Percentiles rank a stretch among this genome's conserved stretches.
Conservation (phyloP, 2,113 vertebrate species). For the Galeopterus variegatus region DNA sequence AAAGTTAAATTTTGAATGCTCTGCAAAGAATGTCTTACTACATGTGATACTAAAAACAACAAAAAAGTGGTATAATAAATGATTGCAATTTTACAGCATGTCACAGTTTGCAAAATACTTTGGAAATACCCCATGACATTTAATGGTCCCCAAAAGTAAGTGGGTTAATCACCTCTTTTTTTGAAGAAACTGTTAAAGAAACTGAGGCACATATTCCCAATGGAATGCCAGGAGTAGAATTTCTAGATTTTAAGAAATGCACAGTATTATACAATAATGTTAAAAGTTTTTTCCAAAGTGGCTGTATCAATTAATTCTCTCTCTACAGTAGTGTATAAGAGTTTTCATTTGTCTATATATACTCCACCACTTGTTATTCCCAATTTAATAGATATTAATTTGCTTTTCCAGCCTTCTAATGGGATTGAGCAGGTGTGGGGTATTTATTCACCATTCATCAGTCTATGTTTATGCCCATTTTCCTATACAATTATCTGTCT, state of each 20-base stretch:
- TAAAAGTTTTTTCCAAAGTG: neutral
- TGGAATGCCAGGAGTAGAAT: neutral
- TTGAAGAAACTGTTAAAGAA: conserved; percentile 29
- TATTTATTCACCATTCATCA: neutral
- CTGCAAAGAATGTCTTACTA: neutral
- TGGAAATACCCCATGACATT: neutral
- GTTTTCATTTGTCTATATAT: neutral
- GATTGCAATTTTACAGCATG: neutral
- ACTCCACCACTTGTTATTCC: neutral
- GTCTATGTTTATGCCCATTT: neutral
- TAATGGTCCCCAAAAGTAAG: neutral
- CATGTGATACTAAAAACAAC: neutral
- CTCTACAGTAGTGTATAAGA: neutral
- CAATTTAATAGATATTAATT: neutral
- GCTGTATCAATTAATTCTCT: neutral
- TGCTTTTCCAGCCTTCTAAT: neutral
- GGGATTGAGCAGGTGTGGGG: neutral
- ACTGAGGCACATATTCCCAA: neutral
- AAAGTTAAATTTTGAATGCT: neutral
- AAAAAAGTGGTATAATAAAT: neutral
- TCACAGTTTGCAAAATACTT: conserved; percentile 11
- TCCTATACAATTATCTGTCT: neutral
- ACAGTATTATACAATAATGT: neutral
- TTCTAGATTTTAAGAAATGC: neutral
- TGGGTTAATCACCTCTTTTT: neutral